phyloP scores from a whole-genome alignment of 1,140 invertebrate species.

The Scaptomyza pallida region DNA sequence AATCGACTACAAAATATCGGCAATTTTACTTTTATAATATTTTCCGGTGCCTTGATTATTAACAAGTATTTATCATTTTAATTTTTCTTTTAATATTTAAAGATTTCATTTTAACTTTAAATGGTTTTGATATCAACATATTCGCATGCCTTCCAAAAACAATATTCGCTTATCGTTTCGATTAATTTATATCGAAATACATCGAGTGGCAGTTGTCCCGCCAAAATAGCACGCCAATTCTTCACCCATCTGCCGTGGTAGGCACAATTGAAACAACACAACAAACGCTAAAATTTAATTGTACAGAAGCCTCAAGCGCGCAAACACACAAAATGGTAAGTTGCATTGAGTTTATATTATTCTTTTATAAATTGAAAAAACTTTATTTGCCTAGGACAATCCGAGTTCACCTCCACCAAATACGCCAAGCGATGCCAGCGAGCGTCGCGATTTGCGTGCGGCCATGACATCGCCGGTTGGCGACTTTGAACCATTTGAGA shows the following conservation, averaged over 20 bases:
- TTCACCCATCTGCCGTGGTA: slow-evolving; percentile 10
- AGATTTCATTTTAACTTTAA: too few species aligned
- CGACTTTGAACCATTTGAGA: slow-evolving; percentile 91
- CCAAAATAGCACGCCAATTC: slow-evolving; percentile 35
- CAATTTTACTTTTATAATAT: background rate
- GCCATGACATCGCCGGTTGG: slow-evolving; percentile 87
- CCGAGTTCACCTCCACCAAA: slow-evolving; percentile 79
- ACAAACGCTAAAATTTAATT: slow-evolving; percentile 10
- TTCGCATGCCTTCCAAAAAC: background rate
- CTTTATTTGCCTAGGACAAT: too few species aligned
- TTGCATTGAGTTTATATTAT: too few species aligned
- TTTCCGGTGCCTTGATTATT: too few species aligned
- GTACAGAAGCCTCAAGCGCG: background rate
- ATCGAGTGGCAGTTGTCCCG: slow-evolving; percentile 10
- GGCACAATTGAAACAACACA: slow-evolving; percentile 11
- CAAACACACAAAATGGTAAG: slow-evolving; percentile 27
- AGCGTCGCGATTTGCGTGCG: slow-evolving; percentile 70
- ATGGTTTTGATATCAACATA: background rate
- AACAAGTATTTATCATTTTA: too few species aligned
- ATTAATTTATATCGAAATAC: slow-evolving; percentile 7
- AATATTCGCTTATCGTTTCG: background rate
- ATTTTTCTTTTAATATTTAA: too few species aligned
- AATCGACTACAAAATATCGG: background rate
- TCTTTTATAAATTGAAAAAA: too few species aligned
- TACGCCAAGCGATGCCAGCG: slow-evolving; percentile 72